phyloP scores from a whole-genome alignment of 2,888 invertebrate genomes.

The Habroteleia sp. region DNA sequence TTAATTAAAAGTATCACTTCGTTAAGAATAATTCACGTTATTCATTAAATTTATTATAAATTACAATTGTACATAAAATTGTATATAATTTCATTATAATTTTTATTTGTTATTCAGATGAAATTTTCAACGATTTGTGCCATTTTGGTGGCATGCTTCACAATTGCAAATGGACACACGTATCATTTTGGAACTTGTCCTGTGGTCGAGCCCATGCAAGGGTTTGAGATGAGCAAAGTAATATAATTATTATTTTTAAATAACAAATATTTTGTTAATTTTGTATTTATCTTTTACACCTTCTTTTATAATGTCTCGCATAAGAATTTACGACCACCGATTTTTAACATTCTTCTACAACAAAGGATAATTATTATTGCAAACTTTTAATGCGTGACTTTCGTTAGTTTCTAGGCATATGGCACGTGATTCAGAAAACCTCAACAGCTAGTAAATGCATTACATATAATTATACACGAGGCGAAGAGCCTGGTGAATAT shows the following conservation, averaged over 20 bases:
- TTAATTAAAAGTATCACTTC: too few relatives aligned
- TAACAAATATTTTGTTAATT: too few relatives aligned
- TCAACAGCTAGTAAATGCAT: constrained; percentile 90
- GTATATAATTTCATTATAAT: background rate
- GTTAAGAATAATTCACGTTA: too few relatives aligned
- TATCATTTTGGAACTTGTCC: constrained; percentile 90
- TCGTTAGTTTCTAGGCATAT: constrained; percentile 87
- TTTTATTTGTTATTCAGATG: constrained; percentile 56
- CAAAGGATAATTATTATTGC: background rate
- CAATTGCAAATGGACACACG: constrained; percentile 82
- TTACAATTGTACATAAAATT: too few relatives aligned
- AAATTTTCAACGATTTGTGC: constrained; percentile 35
- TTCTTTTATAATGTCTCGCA: too few relatives aligned
- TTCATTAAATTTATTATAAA: too few relatives aligned
- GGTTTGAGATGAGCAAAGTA: constrained; percentile 89
- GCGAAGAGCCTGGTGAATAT: constrained; percentile 87
- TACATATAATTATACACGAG: constrained; percentile 88
- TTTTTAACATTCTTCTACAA: background rate
- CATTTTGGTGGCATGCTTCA: constrained; percentile 46
- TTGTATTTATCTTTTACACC: too few relatives aligned
- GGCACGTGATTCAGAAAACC: constrained; percentile 92
- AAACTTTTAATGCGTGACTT: constrained; percentile 30
- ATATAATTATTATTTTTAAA: too few relatives aligned
- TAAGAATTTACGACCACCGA: constrained; percentile 64
- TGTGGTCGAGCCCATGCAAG: constrained; percentile 86